Percentiles rank a stretch among this genome's conserved stretches.
Conservation (phyloP, 2,113 vertebrate genomes). For the Sander vitreus region DNA sequence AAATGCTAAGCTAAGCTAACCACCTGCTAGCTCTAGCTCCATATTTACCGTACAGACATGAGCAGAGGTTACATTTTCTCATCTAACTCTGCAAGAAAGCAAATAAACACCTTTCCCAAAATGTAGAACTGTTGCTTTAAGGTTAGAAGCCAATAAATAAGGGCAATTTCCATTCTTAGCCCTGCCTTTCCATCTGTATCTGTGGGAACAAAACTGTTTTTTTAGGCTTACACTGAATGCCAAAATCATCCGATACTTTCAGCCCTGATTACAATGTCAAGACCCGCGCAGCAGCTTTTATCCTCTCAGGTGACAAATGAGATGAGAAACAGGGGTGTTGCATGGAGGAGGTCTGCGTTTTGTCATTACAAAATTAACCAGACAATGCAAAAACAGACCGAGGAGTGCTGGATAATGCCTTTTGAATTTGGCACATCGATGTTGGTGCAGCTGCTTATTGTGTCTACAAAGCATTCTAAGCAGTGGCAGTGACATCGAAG, state of each 20-base stretch:
- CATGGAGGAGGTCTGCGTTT: constrained; percentile 24
- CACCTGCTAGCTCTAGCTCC: neutral
- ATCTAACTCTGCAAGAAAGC: neutral
- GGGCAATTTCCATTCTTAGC: neutral
- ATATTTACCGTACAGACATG: neutral
- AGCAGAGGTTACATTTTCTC: neutral
- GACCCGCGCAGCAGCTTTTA: constrained; percentile 17
- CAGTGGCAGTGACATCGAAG: constrained; percentile 12
- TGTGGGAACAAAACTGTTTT: neutral
- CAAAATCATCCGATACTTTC: constrained; percentile 3
- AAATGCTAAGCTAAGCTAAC: constrained; percentile 6
- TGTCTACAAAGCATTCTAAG: constrained; percentile 13
- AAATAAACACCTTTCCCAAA: neutral
- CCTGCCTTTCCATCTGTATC: neutral
- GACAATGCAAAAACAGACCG: constrained; percentile 32
- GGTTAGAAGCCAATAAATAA: neutral
- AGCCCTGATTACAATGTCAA: neutral
- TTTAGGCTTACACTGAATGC: neutral
- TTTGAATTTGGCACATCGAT: neutral
- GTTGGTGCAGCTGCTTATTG: constrained; percentile 1
- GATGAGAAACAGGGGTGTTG: constrained; percentile 30
- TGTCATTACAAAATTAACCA: constrained; percentile 41
- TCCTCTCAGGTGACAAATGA: constrained; percentile 48
- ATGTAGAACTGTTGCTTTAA: neutral
- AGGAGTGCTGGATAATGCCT: neutral